Base-by-base conservation (phyloP, 2,888 invertebrate species). In the Pristionchus entomophagus region DNA sequence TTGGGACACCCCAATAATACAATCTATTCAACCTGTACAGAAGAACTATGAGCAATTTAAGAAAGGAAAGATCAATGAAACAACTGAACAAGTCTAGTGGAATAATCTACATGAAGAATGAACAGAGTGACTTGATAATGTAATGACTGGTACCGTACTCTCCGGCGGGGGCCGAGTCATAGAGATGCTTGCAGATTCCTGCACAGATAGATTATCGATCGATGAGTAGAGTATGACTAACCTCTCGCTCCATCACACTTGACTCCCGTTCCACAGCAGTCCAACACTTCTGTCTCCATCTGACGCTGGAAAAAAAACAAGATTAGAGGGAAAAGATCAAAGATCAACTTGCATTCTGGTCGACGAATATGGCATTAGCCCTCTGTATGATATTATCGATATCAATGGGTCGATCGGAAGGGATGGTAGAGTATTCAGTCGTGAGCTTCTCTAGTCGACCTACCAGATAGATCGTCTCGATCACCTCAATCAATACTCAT, bases 101-200 rank as follows among this genome's bases (percentile, higher is more conserved):
- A 78, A 19, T 19, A 51, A 80, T 51, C 65, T 77, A 77, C 73
- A 77, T 73, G 56, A 85, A 85, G 41, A 77, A 53, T 51, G 85
- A 73, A 41, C 94, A 93, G 41, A 94, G 90, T 38, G 95, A 94
- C 45, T 94, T 92, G 87, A 94, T 94, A 88, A 99, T 95, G 93
- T 99, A 99, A 0, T 98, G 97, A 97, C 99, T 98, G 80, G 98
- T 98, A 88, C 99, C 99, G 94, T 96, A 98, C 92, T 97, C 96
- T 88, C 99, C 99, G 94, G 97, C 97, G 2, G 99, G 99, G 35
- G 99, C 99, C 94, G 97, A 97, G 94, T 99, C 99, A 94, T 98
- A 99, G 94, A 99, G 96, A 94, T 98, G 97, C 94, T 97, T 96
- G 94, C 99, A 99, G 89, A 99, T 96, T 91, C 96, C 97, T 84